These are phyloP conservation scores for Hapalemur alaotrensis DNA, from an alignment of 2,797 vertebrate genomes.

Conservation along the genomic window DNA sequence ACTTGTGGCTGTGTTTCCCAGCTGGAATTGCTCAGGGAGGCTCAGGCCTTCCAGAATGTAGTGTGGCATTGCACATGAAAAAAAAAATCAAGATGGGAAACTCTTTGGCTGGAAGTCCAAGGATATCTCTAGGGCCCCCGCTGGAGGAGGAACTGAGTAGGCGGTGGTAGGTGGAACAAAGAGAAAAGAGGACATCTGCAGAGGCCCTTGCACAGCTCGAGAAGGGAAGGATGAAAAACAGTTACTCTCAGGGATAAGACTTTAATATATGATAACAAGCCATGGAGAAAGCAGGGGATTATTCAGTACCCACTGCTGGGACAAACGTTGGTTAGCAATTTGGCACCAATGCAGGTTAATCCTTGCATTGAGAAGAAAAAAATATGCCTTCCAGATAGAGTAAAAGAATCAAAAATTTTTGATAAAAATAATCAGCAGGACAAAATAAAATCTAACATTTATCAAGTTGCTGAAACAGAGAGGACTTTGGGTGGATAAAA, in stretches of 20 bases:
- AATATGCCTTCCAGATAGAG: neutral
- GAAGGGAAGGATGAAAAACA: neutral
- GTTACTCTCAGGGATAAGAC: neutral
- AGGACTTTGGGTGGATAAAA: neutral
- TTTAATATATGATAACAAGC: neutral
- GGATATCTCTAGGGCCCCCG: neutral
- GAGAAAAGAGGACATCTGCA: neutral
- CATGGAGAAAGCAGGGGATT: neutral
- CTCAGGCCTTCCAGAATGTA: neutral
- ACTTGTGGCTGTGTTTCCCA: neutral
- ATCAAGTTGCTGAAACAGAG: neutral
- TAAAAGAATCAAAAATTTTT: neutral
- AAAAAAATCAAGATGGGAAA: neutral
- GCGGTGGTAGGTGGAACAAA: neutral
- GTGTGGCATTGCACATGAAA: neutral
- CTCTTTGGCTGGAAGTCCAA: neutral
- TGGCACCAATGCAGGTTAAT: neutral
- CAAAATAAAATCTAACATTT: neutral
- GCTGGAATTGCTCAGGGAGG: neutral
- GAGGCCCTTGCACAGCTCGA: neutral
- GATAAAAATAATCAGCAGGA: constrained; percentile 24
- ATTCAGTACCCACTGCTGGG: neutral
- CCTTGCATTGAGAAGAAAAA: neutral
- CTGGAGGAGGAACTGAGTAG: neutral
- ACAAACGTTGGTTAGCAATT: neutral